Base-by-base conservation (phyloP, 2,888 invertebrate species). In the Caenorhabditis auriculariae region DNA sequence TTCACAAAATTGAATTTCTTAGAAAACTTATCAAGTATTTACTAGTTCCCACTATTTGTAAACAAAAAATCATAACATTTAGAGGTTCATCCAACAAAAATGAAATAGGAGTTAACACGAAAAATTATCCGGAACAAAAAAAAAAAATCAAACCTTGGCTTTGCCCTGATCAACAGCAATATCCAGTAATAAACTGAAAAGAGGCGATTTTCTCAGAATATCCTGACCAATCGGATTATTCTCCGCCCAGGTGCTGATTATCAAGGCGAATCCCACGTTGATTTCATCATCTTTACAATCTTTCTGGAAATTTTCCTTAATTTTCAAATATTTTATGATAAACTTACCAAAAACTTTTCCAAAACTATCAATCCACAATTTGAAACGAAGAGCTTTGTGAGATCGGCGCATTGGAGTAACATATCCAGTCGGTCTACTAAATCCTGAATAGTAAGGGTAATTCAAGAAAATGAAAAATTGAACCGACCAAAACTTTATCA, bases 391-490 rank as follows among this genome's bases (percentile, higher is more conserved):
- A 47, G 42, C 4, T 43, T 26, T 6, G 53, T 42, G 23, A 49
- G 56, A 46, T 56, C 47, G 5, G 51, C 56, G n/a, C 37, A 15
- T 1, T 23, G 9, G 2, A 61, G 43, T 12, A 43, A 51, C 6
- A 54, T 54, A 12, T 49, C 53, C 2, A 61, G 39, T 26, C 43
- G 39, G 2, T 56, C 61, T n/a, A 45, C 44, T 17, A 61, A 32
- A 4, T 48, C 49, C 60, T 60, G 38, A 1, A 52, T 52, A 19
- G 6, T 15, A 6, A 21, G 6, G 9, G 35, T 42, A 6, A 6
- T 32, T 12, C 12, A n/a, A 38, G 29, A 26, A 32, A 53, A 23
- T 42, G 29, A n/a, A 4, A 15, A 45, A 9, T 24, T n/a, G 24
- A 45, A 45, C 26, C 3, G 2, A 46, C 19, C 15, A 42, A 42